Base-by-base conservation (phyloP, 2,113 vertebrate species). In the Athene noctua region DNA sequence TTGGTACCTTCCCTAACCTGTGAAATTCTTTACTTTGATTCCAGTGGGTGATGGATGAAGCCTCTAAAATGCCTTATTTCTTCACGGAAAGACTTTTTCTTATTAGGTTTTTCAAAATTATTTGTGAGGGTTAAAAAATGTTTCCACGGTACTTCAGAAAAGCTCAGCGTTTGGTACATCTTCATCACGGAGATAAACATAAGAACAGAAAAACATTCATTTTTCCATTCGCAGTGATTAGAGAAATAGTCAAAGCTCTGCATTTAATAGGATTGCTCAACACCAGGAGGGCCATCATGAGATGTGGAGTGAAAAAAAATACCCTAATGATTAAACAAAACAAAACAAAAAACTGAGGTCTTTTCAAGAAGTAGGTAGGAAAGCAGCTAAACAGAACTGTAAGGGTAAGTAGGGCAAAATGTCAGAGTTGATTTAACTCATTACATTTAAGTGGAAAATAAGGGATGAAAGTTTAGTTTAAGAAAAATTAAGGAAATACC, bases 361-460 rank as follows among this genome's bases (percentile, higher is more conserved):
- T 90, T 93, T 93, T 94, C 88, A 90, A 95, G 90, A 74, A 95
- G 92, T 62, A 93, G 92, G 96, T 89, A 94, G 95, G n/a, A 66
- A 96, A 96, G 90, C 22, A 47, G 92, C 94, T 88, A 68, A 96
- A 92, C n/a, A 92, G 90, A 97, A 96, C 88, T 85, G 58, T n/a
- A 42, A 88, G 97, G 96, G 97, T 97, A 95, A 79, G 62, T 72
- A 88, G 87, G 96, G 96, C 78, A 83, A 97, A 97, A 97, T 97
- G 97, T 97, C 97, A 96, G 89, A 84, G 96, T 91, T 96, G 96
- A 97, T 97, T 96, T 97, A 97, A 95, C 95, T 98, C 97, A 98
- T 98, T 98, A 98, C 97, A 96, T 97, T 97, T 92, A 97, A 97
- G 95, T 96, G 98, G 97, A 98, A 98, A 98, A 98, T 98, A 96